Evolutionary conservation across 1,140 invertebrate genomes (phyloP), one percentile per base, ranked within the genome.

Genomic region (Drosophila takahashii): DNA sequence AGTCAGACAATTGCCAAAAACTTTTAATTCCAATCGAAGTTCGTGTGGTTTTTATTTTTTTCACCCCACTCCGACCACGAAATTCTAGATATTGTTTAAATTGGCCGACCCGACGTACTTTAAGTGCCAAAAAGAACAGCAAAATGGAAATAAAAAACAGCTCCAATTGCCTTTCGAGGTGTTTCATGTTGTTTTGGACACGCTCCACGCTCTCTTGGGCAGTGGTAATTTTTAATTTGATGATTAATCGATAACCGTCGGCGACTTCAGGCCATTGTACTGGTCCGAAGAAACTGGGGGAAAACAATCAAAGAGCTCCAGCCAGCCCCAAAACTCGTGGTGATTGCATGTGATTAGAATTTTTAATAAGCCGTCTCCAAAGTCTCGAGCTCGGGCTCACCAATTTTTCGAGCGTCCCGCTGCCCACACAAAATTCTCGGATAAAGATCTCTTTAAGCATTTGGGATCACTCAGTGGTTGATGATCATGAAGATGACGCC

Each of bases 221-320:
- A 58, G 72, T 81, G 76, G 81, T 87, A 85, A 87, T 87, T 85
- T 85, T 85, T 81, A 85, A 85, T 85, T 87, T 87, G 78, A 87
- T 85, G 81, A 85, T 85, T 85, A 85, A 85, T 85, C 81, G 81
- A 85, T 85, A 85, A 85, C 78, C 78, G 69, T 78, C 81, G 80
- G 81, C 77, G 78, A 67, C 79, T 78, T 11, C 57, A 52, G 81
- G 77, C 81, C 77, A 85, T 77, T 86, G 81, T 77, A 77, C 78
- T 51, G 67, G n/a, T 10, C 36, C 47, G 0, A 29, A 18, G 9
- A 56, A 44, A 45, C 42, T 45, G 53, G 34, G 26, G 37, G 53
- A 48, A 56, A 53, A 9, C 54, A 59, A 51, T 69, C 27, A 45
- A 51, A 54, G 15, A 22, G 61, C 52, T 51, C 26, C 53, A 44